These are phyloP conservation scores for Phortica okadai DNA, from an alignment of 2,888 invertebrate genomes.

Conservation along the genomic window DNA sequence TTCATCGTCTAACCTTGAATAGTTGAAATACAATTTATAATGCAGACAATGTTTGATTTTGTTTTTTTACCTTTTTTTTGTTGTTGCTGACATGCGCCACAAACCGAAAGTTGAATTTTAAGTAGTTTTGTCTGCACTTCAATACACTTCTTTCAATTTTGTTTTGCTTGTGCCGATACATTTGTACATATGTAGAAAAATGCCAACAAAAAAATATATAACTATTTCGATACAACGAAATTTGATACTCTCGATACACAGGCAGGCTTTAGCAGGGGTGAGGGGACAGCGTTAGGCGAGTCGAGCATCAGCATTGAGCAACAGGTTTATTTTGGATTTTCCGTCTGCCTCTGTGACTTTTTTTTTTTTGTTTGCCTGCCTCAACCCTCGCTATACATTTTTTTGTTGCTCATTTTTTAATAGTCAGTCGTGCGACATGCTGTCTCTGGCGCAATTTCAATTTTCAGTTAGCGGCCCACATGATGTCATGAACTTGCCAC, in stretches of 20 bases:
- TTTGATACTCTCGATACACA: slow-evolving; percentile 10
- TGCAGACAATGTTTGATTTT: slow-evolving; percentile 6
- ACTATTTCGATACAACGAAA: slow-evolving; percentile 19
- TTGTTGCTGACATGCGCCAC: neutral
- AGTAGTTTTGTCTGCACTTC: slow-evolving; percentile 28
- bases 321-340: slow-evolving; percentile 18
- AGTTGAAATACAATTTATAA: slow-evolving; percentile 14
- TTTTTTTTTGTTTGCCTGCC: slow-evolving; percentile 8
- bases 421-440: slow-evolving; percentile 22
- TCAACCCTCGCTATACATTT: neutral
- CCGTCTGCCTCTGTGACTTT: neutral
- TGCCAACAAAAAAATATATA: neutral
- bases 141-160: neutral
- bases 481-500: slow-evolving; percentile 66
- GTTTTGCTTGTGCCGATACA: neutral
- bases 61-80: slow-evolving; percentile 9
- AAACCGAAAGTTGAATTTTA: slow-evolving; percentile 31
- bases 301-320: neutral
- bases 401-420: neutral
- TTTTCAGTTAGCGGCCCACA: slow-evolving; percentile 54
- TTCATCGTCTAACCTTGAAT: slow-evolving; percentile 21
- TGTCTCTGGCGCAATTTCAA: slow-evolving; percentile 13
- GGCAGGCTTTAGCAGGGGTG: neutral
- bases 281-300: too few species aligned
- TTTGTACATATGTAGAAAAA: neutral